A percentile compares a stretch with the other conserved stretches of the same genome.
phyloP scores from a whole-genome alignment of 2,113 vertebrate genomes.

The Platysternon megacephalum region DNA sequence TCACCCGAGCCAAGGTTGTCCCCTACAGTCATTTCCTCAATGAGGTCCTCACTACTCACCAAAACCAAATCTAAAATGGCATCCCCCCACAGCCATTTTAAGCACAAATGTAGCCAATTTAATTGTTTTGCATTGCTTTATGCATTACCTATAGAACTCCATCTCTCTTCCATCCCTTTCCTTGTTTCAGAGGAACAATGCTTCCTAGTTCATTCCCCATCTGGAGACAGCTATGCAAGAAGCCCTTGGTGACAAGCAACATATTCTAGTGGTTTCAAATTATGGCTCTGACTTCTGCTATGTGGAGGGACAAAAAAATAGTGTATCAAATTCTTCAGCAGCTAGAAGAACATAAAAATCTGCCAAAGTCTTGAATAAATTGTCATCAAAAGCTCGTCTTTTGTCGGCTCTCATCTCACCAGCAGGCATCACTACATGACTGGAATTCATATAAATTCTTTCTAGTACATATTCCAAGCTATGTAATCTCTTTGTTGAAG shows the following conservation, averaged over 20 bases:
- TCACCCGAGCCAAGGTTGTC: no score
- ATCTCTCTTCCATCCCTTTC: not conserved
- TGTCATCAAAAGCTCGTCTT: slow-evolving; percentile 17
- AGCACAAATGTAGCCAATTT: not conserved
- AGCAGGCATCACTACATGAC: slow-evolving; percentile 21
- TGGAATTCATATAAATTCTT: slow-evolving; percentile 37
- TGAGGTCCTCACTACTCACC: no score
- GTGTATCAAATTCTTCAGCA: not conserved
- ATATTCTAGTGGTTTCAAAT: not conserved
- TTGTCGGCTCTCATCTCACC: slow-evolving; percentile 15
- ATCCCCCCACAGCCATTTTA: no score
- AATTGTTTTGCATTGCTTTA: not conserved
- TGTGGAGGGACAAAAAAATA: not conserved
- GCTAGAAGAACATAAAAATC: not conserved
- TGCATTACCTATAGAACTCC: not conserved
- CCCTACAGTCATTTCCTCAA: no score
- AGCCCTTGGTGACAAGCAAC: not conserved
- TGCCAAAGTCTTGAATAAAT: not conserved
- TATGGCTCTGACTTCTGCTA: not conserved
- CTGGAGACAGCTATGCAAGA: not conserved
- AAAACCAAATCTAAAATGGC: no score
- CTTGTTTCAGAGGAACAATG: not conserved
- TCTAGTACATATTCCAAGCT: not conserved
- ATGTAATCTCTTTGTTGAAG: slow-evolving; percentile 38
- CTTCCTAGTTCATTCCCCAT: not conserved